Base-by-base conservation (phyloP, 30 jellyfish, hydroid and myxozoan genomes). In the Aurelia coerulea region DNA sequence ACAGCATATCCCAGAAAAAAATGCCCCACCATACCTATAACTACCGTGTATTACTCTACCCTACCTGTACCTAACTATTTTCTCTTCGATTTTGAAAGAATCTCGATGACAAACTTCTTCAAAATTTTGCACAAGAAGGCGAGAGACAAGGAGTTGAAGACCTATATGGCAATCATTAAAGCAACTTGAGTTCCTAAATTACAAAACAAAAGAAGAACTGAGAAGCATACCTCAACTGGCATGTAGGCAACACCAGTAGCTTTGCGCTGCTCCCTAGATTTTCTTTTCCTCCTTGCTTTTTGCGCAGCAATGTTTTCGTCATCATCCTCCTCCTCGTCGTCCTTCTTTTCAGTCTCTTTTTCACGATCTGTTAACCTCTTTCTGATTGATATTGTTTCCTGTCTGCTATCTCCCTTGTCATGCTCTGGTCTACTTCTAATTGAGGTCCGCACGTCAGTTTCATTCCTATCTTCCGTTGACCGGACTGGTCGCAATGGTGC, bases 221-320 rank as follows among this genome's bases (percentile, higher is more conserved):
- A 60, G 10, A 60, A 13, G 10, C 70, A 16, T 53, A 91, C 98
- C 95, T 91, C 98, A 62, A 79, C 98, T 8, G 98, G 96, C 96
- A 91, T 84, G 62, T 85, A 91, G 39, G 96, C 96, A 15, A 91
- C 98, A n/a, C 98, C 98, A n/a, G 98, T 91, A 33, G 96, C 87
- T 59, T 89, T 91, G 13, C 98, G 93, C 37, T 86, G 73, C 80
- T 91, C 98, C 56, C 98, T 84, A 19, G 92, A 87, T 31, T 68
- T 46, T 37, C 97, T 42, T 62, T 64, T 66, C 60, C 93, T 90
- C 49, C 97, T 63, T 42, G 97, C 97, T 35, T 92, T 73, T 52
- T 89, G 97, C 16, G 97, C 97, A 4, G 97, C 80, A 33, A 89
- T 73, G 42, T 53, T 80, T 79, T 90, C 67, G 52, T 51, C 59